Evolutionary conservation across 2,113 vertebrate species (phyloP), one percentile per base, ranked within the genome.

Genomic region (Neotoma lepida): DNA sequence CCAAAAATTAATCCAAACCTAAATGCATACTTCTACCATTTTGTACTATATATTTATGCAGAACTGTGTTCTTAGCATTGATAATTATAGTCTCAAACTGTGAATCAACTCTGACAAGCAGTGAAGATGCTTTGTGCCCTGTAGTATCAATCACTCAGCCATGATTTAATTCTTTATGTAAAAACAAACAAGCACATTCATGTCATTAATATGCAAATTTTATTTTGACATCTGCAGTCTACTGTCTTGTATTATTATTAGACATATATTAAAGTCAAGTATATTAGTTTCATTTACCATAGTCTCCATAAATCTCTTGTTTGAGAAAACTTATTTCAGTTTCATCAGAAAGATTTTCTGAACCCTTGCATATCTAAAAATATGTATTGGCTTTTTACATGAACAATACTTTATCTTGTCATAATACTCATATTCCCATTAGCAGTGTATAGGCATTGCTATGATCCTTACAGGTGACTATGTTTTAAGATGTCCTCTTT

Each of bases 251-350:
- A 76, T 94, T 71, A 94, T 64, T 61, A n/a, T 56, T 92, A 70
- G 51, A n/a, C 26, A 78, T 30, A 39, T 24, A 92, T 77, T 88
- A 88, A 84, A 88, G n/a, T 88, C 44, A 77, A n/a, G n/a, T n/a
- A n/a, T n/a, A n/a, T n/a, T n/a, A n/a, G n/a, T n/a, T n/a, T 92
- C 41, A 70, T 82, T 89, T 82, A 63, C 51, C 51, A 74, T n/a
- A 92, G 8, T 71, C 17, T 77, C 49, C 39, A 74, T 78, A 66
- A 41, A 61, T 35, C 39, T 77, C 93, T 91, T 87, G 30, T 77
- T 96, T 95, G 74, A 51, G 61, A 94, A 97, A 89, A 92, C 56
- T 56, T 73, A 91, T 68, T 93, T 76, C 86, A 89, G 12, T 87
- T 93, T 91, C 51, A 86, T 71, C 58, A 91, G 70, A 56, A 77